Conservation (phyloP, 2,797 vertebrate genomes). For the Schizothorax lantsangensis region DNA sequence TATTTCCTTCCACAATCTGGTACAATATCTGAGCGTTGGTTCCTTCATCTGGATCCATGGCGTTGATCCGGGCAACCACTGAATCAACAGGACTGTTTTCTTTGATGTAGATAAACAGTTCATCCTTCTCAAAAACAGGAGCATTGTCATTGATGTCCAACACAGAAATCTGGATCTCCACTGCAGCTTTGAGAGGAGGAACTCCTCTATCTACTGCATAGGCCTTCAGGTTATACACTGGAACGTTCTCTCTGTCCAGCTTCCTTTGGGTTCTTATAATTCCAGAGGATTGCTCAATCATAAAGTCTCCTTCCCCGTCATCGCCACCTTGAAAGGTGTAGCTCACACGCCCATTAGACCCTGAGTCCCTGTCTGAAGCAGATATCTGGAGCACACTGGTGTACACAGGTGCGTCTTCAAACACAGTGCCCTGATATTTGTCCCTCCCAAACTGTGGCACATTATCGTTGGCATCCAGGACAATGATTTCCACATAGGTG, state of each 20-base stretch:
- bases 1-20: constrained; percentile 96
- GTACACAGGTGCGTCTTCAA: constrained; percentile 87
- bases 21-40: constrained; percentile 98
- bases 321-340: constrained; percentile 94
- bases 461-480: constrained; percentile 94
- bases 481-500: constrained; percentile 93
- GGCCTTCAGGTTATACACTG: constrained; percentile 88
- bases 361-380: constrained; percentile 90
- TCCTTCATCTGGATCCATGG: constrained; percentile 92
- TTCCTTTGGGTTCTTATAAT: constrained; percentile 92
- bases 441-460: constrained; percentile 87
- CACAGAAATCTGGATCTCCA: constrained; percentile 88
- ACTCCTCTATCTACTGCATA: constrained; percentile 90
- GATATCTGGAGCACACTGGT: constrained; percentile 96
- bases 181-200: constrained; percentile 86
- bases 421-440: constrained; percentile 88
- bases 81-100: constrained; percentile 95
- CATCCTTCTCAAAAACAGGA: constrained; percentile 93
- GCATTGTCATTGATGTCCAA: constrained; percentile 97
- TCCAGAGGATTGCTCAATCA: constrained; percentile 91
- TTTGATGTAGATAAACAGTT: constrained; percentile 88
- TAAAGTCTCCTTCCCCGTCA: constrained; percentile 94
- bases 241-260: constrained; percentile 93
- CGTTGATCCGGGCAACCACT: constrained; percentile 88
- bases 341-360: constrained; percentile 88